Percentiles rank a stretch among this genome's conserved stretches.
Evolutionary conservation across 2,113 vertebrate species (phyloP).

Genomic region (Apaloderma vittatum): DNA sequence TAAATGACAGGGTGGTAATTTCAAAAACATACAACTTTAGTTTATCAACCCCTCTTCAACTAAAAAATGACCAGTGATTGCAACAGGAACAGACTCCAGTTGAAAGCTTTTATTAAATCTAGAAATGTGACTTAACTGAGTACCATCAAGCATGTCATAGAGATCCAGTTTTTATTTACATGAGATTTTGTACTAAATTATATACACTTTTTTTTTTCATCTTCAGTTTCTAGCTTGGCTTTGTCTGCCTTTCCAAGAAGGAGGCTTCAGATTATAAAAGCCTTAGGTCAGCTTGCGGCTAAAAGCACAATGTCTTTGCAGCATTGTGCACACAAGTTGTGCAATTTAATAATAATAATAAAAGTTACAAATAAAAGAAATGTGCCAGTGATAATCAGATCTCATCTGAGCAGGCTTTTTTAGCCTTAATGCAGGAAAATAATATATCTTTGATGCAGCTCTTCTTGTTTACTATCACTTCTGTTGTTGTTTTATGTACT

Average conservation of each 20-base stretch:
- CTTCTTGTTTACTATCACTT: not conserved
- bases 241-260: not conserved
- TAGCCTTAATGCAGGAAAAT: not conserved
- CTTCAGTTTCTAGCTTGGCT: not conserved
- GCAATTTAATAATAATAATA: not conserved
- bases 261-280: not conserved
- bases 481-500: not conserved
- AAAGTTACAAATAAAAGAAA: not conserved
- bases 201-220: not conserved
- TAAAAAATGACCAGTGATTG: not conserved
- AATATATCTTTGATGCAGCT: not conserved
- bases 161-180: not conserved
- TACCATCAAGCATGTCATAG: not conserved
- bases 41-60: not conserved
- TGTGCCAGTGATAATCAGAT: not conserved
- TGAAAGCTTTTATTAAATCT: not conserved
- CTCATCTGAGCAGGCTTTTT: not conserved
- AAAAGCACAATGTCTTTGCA: not conserved
- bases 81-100: not conserved
- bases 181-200: not conserved
- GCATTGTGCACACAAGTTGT: not conserved
- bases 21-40: not conserved
- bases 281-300: not conserved
- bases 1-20: conserved; percentile 28
- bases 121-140: not conserved